Conservation (phyloP, 2,888 invertebrate genomes). For the Tenthredo scrophulariae region DNA sequence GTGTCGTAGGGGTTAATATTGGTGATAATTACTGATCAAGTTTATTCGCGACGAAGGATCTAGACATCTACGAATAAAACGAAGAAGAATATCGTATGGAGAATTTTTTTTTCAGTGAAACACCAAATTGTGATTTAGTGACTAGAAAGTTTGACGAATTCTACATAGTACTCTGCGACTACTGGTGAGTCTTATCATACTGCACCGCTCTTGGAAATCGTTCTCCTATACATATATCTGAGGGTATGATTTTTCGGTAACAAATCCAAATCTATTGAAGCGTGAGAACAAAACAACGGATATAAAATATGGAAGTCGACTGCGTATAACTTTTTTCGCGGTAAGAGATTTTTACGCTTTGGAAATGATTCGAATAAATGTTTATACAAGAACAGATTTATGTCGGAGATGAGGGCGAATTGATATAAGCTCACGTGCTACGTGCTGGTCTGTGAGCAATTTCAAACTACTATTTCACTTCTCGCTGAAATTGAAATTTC, state of each 20-base stretch:
- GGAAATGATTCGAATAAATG: background rate
- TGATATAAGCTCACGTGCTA: background rate
- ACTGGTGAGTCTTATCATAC: constrained; percentile 8
- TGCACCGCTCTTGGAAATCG: background rate
- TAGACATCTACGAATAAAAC: background rate
- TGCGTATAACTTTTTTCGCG: background rate
- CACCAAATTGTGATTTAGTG: constrained; percentile 25
- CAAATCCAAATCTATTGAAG: background rate
- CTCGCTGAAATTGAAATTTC: background rate
- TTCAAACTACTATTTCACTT: background rate
- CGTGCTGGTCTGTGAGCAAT: background rate
- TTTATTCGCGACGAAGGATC: background rate
- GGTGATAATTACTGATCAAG: background rate
- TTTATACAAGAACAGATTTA: background rate
- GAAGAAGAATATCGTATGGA: background rate
- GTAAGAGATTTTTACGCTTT: background rate
- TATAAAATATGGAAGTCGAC: background rate
- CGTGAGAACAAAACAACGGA: background rate
- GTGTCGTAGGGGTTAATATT: constrained; percentile 3
- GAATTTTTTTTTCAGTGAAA: constrained; percentile 15
- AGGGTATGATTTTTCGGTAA: background rate
- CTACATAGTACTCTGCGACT: background rate
- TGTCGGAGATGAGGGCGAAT: background rate
- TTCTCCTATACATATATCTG: background rate
- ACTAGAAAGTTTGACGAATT: constrained; percentile 14